Base-by-base conservation (phyloP, 2,888 invertebrate genomes). In the Phyllotreta striolata region DNA sequence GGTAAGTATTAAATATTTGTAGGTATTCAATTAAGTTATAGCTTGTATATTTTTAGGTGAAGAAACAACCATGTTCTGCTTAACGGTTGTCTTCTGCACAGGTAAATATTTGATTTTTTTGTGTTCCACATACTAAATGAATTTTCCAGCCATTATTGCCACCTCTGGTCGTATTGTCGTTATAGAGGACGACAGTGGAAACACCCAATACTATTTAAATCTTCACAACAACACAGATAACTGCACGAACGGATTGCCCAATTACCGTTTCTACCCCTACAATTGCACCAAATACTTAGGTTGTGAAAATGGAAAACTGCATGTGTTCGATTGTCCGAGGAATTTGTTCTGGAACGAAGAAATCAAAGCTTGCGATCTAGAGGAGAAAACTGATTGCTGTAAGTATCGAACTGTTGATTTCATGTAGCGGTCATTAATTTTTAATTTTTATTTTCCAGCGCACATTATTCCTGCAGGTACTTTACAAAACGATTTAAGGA, bases 331-430 rank as follows among this genome's bases (percentile, higher is more conserved):
- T 0, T 58, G 58, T n/a, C 49, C 49, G 6, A 3, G 10, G 1
- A 8, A 41, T 10, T 14, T 51, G 8, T 37, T 34, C n/a, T 58
- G 58, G 58, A 58, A 58, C 35, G 49, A 58, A 1, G 35, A 34
- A 2, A 24, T 58, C 4, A 51, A 58, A 35, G 39, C 58, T 12
- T 58, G 58, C 9, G 58, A 58, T 9, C 5, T 51, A 0, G 6
- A 34, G 10, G n/a, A 40, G 9, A 49, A 49, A 12, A 9, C n/a
- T 1, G 7, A 58, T 7, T 58, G 58, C n/a, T n/a, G 51, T 58
- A 41, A 12, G 58, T 49, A 49, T 58, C 7, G 3, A 7, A 46
- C 46, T 3, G 12, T n/a, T n/a, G n/a, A n/a, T n/a, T n/a, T 24
- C 24, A 24, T 6, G 2, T 41, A 8, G 4, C 12, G 10, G 7